Evolutionary conservation across 2,797 vertebrate species (phyloP), one percentile per base, ranked within the genome.

Genomic region (Pagetopsis macropterus): DNA sequence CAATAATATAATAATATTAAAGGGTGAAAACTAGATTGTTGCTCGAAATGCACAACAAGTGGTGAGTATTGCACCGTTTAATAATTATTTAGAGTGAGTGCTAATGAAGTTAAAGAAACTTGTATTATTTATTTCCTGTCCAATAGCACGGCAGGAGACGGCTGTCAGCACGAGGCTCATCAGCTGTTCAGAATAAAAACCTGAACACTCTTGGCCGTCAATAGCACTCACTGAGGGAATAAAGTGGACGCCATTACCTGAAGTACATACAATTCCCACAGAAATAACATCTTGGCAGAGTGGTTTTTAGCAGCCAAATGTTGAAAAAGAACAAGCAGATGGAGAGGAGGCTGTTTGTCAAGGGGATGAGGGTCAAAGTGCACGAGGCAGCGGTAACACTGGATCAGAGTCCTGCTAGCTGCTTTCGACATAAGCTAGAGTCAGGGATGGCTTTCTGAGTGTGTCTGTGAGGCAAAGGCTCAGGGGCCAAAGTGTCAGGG

Each of bases 221-320:
- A 27, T 58, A 43, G 79, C 85, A 41, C 85, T 84, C 60, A 78
- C 60, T 78, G 13, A 49, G 57, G 81, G 79, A 83, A 82, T 70
- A 75, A 72, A 84, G 49, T 71, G 69, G 74, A 75, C 72, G 44
- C 75, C 82, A 78, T 88, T 88, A 84, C 77, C 59, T 79, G 75
- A 65, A 88, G 77, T 70, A 73, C 81, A 79, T 65, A 33, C 81
- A 82, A 63, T 72, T 60, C 72, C 78, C 59, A 77, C 4, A 58
- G 63, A 58, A 70, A 78, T 83, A 82, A 88, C 46, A 66, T 84
- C 72, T 72, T 70, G 37, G 58, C 33, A 64, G 50, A 70, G 57
- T 9, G 50, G 0, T 62, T 71, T 80, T 71, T 23, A 60, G 62
- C 37, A 66, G 70, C 46, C 1, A 1, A 15, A 1, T 0, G 1